phyloP scores from a whole-genome alignment of 1,140 invertebrate species.

The Aradophagus sp. region DNA sequence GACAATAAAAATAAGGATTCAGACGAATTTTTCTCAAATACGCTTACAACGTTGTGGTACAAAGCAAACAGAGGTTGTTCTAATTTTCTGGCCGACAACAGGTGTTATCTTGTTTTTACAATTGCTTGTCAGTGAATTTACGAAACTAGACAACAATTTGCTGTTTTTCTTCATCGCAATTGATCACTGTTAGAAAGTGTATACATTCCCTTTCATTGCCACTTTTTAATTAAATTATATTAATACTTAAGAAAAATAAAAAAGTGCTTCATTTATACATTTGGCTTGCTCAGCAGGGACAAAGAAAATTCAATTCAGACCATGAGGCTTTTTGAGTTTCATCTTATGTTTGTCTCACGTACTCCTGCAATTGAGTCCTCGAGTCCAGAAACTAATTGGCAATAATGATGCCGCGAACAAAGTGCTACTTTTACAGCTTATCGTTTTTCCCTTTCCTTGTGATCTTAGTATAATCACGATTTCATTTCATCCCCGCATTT shows the following conservation, averaged over 20 bases:
- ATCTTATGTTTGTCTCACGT: background rate
- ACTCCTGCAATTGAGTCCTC: background rate
- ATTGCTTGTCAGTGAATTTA: conserved; percentile 49
- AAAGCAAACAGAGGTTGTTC: too few species aligned
- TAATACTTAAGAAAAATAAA: conserved; percentile 25
- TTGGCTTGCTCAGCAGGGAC: conserved; percentile 14
- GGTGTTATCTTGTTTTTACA: conserved; percentile 44
- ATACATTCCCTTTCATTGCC: conserved; percentile 8
- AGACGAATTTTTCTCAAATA: too few species aligned
- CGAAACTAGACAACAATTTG: conserved; percentile 64
- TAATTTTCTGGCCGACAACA: conserved; percentile 48
- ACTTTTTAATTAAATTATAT: conserved; percentile 40
- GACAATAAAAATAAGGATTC: too few species aligned
- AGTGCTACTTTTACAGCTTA: too few species aligned
- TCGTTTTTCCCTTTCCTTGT: too few species aligned
- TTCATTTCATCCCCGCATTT: too few species aligned
- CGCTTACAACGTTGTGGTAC: too few species aligned
- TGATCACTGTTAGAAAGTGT: too few species aligned
- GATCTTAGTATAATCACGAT: too few species aligned
- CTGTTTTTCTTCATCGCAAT: too few species aligned
- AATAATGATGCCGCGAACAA: too few species aligned
- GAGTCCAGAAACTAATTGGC: too few species aligned
- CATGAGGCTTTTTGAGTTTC: background rate
- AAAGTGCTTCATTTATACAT: conserved; percentile 33
- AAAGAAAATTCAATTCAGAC: conserved; percentile 6